Base-by-base conservation (phyloP, 2,113 vertebrate species). In the Otis tarda region DNA sequence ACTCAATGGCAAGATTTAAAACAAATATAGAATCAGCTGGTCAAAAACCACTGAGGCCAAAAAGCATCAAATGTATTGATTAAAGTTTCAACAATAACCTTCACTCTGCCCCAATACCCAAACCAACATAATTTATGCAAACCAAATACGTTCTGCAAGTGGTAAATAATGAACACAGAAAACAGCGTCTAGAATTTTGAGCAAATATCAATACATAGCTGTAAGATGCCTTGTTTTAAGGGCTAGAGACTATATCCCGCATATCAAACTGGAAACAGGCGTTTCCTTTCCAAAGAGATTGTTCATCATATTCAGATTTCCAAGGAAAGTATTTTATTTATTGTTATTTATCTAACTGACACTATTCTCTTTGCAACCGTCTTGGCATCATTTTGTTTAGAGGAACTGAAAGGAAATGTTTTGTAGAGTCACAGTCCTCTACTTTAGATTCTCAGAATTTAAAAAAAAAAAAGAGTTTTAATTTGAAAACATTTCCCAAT, bases 1-100 rank as follows among this genome's bases (percentile, higher is more conserved):
- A 89, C 79, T 92, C 91, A 93, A 60, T 71, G 90, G 94, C 37
- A 69, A 93, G 91, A 47, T 90, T 90, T 89, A 94, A 90, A 95
- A 83, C 74, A 83, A 94, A 94, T 65, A 57, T 1, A 76, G 65
- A 64, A 79, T 45, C 86, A 83, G 53, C 68, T 53, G 85, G 91
- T 94, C 92, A 93, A 75, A 90, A 92, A 83, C 8, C 78, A 63
- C 47, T 17, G 25, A 63, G 59, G 81, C 74, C 81, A 60, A 82
- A 77, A 95, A 84, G 80, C 84, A 80, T 84, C 77, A 73, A 64
- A 92, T 65, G 59, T 87, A 95, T 96, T 87, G 91, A 92, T 53
- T 96, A 57, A 86, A 90, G 45, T 82, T 95, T 75, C 85, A 67
- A 57, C 90, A 87, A 94, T 83, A 91, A 84, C 85, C 69, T 94